Conservation (phyloP, 1,140 invertebrate genomes). For the Coenobita brevimanus region DNA sequence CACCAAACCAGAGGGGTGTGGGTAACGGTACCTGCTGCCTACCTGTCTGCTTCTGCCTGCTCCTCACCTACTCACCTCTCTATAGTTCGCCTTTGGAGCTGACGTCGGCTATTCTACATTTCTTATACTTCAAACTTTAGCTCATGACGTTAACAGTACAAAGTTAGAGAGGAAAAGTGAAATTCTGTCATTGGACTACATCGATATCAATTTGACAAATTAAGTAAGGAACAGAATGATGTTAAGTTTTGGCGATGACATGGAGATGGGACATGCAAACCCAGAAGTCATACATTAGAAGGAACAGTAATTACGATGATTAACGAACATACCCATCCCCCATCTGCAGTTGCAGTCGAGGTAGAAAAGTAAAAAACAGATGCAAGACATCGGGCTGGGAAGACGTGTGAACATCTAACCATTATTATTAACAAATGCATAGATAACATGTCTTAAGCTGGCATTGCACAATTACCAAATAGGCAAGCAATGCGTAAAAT, state of each 20-base stretch:
- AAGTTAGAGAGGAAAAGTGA: background rate
- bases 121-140: background rate
- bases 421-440: conserved; percentile 12
- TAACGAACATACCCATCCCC: conserved; percentile 19
- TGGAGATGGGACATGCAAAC: no score
- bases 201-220: conserved; percentile 17
- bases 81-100: conserved; percentile 12
- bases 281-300: background rate
- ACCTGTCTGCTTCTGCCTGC: background rate
- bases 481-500: no score
- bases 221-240: background rate
- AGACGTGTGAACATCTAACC: conserved; percentile 21
- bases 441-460: no score
- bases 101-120: conserved; percentile 9
- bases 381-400: background rate
- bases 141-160: conserved; percentile 5
- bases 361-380: background rate
- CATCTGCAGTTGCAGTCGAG: no score
- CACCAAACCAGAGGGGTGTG: background rate
- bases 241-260: no score
- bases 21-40: background rate
- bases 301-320: no score
- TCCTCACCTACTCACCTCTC: background rate
- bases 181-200: conserved; percentile 2
- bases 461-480: no score